Evolutionary conservation across 2,113 vertebrate genomes (phyloP).

Genomic region (Ptilonorhynchus violaceus): DNA sequence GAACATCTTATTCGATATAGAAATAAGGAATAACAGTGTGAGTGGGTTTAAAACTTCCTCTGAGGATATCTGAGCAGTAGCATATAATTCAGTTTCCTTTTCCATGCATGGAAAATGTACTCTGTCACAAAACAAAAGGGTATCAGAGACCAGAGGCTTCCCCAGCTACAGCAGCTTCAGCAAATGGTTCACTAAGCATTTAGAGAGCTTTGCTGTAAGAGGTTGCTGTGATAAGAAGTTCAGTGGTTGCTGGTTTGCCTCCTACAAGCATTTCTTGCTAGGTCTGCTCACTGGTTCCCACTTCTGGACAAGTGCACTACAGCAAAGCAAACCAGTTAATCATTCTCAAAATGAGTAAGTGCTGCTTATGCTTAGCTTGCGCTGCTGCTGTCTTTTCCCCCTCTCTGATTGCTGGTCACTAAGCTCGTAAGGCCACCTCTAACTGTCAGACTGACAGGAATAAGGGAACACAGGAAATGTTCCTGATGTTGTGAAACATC

Average conservation of each 20-base stretch:
- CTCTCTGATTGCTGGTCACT: neutral
- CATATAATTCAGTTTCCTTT: neutral
- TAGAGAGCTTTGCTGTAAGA: neutral
- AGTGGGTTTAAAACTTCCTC: neutral
- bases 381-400: neutral
- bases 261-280: neutral
- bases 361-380: neutral
- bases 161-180: neutral
- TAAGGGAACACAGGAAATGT: neutral
- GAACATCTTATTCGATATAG: neutral
- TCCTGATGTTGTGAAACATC: neutral
- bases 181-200: neutral
- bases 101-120: neutral
- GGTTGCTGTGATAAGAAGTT: neutral
- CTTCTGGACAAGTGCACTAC: neutral
- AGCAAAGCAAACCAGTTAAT: neutral
- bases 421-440: accelerated
- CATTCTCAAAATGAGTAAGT: neutral
- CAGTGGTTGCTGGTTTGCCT: neutral
- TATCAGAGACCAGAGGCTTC: neutral
- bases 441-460: neutral
- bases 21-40: neutral
- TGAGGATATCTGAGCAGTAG: neutral
- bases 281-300: neutral
- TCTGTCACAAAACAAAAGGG: neutral